phyloP scores from a whole-genome alignment of 92 coral and sea anemone species.

The Paramuricea clavata region DNA sequence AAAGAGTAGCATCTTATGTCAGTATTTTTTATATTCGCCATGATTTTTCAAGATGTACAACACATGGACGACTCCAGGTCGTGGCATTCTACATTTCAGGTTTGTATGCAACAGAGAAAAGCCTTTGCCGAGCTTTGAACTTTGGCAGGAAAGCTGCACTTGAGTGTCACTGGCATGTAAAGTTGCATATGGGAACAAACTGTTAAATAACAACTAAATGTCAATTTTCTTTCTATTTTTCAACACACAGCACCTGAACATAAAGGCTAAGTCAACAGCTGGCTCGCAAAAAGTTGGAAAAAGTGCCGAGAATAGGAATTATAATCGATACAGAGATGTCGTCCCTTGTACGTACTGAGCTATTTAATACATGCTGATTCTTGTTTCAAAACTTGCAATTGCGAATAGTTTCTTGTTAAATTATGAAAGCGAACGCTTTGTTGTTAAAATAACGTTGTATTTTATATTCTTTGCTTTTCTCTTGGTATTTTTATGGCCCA shows the following conservation, averaged over 20 bases:
- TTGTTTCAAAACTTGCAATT: slow-evolving; percentile 36
- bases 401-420: neutral
- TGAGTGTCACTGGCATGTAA: neutral
- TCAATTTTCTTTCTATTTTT: slow-evolving; percentile 20
- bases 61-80: slow-evolving; percentile 78
- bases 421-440: neutral
- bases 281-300: slow-evolving; percentile 83
- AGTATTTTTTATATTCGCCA: slow-evolving; percentile 24
- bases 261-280: slow-evolving; percentile 85
- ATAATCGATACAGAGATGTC: slow-evolving; percentile 97
- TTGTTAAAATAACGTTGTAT: neutral
- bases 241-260: slow-evolving; percentile 73
- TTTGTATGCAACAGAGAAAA: slow-evolving; percentile 29
- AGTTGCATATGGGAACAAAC: neutral
- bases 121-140: neutral
- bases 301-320: slow-evolving; percentile 85
- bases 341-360: slow-evolving; percentile 87
- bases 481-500: neutral
- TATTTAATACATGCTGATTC: neutral
- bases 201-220: slow-evolving; percentile 6
- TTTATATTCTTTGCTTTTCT: neutral
- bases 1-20: neutral
- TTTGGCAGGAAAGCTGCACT: slow-evolving; percentile 15
- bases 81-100: slow-evolving; percentile 81
- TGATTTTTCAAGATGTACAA: slow-evolving; percentile 86